Evolutionary conservation across 2,113 vertebrate species (phyloP).

Genomic region (Perca fluviatilis): DNA sequence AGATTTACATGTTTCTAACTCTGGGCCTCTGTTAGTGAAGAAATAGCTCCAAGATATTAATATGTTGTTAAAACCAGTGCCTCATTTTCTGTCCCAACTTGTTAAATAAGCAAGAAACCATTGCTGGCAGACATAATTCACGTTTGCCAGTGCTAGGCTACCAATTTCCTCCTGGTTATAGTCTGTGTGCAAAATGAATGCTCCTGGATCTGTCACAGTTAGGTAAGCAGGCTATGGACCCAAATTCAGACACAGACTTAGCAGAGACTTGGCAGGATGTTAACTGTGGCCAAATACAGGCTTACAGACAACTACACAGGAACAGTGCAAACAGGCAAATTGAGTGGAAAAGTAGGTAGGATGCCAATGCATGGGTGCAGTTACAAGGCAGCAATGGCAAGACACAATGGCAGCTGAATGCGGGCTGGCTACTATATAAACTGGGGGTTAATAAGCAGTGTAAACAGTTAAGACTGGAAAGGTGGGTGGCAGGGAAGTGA

Average conservation of each 20-base stretch:
- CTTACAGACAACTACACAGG: not conserved
- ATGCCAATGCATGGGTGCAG: not conserved
- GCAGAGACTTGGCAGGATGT: not conserved
- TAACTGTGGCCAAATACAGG: conserved; percentile 8
- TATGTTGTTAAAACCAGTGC: not conserved
- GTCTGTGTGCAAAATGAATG: not conserved
- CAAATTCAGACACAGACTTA: conserved; percentile 9
- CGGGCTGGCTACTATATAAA: not conserved
- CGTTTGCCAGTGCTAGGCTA: not conserved
- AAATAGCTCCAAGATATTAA: not conserved
- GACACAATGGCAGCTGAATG: not conserved
- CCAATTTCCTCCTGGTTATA: not conserved
- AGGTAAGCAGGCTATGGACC: conserved; percentile 1
- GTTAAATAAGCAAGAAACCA: not conserved
- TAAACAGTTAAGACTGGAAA: not conserved
- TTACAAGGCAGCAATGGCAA: not conserved
- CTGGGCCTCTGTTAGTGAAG: not conserved
- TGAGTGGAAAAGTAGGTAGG: not conserved
- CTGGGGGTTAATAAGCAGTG: not conserved
- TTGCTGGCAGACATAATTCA: not conserved
- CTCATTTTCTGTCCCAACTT: not conserved
- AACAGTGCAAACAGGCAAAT: not conserved
- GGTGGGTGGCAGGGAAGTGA: not conserved
- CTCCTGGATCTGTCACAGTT: not conserved
- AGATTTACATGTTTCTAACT: not conserved